A percentile compares a stretch with the other conserved stretches of the same genome.
Evolutionary conservation across 2,113 vertebrate genomes (phyloP).

Genomic region (Misgurnus anguillicaudatus): DNA sequence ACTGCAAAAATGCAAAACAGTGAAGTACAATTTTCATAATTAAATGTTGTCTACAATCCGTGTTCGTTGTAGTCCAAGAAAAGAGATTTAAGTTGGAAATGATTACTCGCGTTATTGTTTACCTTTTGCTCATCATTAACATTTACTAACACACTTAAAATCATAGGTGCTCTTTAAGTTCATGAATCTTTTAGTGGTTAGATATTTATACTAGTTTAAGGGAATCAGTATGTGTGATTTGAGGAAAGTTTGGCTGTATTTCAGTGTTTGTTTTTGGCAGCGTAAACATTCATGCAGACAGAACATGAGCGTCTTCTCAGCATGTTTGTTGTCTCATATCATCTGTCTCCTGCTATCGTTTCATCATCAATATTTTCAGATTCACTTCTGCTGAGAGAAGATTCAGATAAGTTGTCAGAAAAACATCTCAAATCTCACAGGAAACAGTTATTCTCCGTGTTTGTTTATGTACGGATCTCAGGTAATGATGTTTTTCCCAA

Average conservation of each 20-base stretch:
- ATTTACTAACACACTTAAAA: too few relatives aligned
- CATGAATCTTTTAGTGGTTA: neutral
- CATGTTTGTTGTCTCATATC: conserved; percentile 1
- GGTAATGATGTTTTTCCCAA: neutral
- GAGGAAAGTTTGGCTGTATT: neutral
- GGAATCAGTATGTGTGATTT: neutral
- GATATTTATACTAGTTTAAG: neutral
- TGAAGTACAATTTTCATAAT: too few relatives aligned
- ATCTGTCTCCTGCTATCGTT: conserved; percentile 8
- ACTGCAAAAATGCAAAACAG: neutral
- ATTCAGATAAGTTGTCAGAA: too few relatives aligned
- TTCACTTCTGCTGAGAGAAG: neutral
- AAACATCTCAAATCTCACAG: neutral
- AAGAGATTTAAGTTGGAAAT: too few relatives aligned
- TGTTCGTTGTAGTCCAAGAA: too few relatives aligned
- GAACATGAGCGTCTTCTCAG: neutral
- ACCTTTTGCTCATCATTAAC: too few relatives aligned
- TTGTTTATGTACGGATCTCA: neutral
- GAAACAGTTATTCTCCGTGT: neutral
- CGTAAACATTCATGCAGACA: too few relatives aligned
- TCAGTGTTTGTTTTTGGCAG: neutral
- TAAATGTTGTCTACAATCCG: too few relatives aligned
- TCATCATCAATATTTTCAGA: neutral
- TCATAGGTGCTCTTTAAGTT: neutral
- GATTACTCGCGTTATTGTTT: too few relatives aligned